phyloP scores from a whole-genome alignment of 1,140 invertebrate genomes.

The Diorhabda sublineata region DNA sequence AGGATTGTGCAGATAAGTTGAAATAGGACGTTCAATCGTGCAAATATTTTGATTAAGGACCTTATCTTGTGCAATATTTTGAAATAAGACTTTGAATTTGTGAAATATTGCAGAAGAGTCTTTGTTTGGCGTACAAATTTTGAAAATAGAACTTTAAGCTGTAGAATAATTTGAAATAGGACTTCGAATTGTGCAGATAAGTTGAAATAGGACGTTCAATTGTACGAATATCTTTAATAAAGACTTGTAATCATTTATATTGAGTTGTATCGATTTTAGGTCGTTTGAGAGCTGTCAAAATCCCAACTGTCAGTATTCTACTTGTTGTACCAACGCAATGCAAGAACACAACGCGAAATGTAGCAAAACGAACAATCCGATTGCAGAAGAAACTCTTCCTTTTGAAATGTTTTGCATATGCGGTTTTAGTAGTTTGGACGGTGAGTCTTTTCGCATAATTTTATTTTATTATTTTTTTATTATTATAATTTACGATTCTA shows the following conservation, averaged over 20 bases:
- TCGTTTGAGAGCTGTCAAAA: constrained; percentile 65
- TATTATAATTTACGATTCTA: constrained; percentile 32
- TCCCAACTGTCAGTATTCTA: constrained; percentile 65
- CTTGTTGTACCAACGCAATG: constrained; percentile 71
- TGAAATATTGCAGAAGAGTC: too few relatives aligned
- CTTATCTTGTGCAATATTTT: too few relatives aligned
- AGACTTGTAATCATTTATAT: not conserved
- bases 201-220: too few relatives aligned
- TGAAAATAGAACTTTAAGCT: too few relatives aligned
- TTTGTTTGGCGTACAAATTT: too few relatives aligned
- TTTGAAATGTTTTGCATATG: constrained; percentile 68
- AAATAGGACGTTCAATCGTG: too few relatives aligned
- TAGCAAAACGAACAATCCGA: constrained; percentile 51
- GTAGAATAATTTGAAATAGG: too few relatives aligned
- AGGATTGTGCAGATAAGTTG: too few relatives aligned
- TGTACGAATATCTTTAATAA: too few relatives aligned
- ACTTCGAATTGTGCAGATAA: too few relatives aligned
- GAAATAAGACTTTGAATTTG: too few relatives aligned
- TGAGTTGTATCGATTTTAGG: constrained; percentile 45
- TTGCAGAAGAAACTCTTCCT: constrained; percentile 53
- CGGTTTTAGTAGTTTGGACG: constrained; percentile 63
- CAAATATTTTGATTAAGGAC: too few relatives aligned
- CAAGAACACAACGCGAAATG: constrained; percentile 63
- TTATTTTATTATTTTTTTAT: constrained; percentile 10
- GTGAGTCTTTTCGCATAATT: constrained; percentile 43